These are phyloP conservation scores for Panthera tigris DNA, from an alignment of 2,113 vertebrate species.

Conservation along the genomic window DNA sequence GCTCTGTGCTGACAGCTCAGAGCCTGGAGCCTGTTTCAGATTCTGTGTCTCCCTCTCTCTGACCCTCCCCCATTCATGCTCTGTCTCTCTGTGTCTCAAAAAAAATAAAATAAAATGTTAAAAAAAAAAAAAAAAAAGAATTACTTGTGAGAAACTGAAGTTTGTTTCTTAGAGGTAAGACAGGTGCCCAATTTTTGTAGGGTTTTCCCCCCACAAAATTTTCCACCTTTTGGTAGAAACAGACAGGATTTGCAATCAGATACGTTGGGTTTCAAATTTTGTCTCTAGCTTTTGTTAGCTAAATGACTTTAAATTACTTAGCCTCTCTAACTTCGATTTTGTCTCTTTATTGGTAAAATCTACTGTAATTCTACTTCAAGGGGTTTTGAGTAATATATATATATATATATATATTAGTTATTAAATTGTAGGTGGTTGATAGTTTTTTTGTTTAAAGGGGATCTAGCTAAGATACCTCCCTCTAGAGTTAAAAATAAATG, in stretches of 20 bases:
- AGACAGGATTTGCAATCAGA: neutral
- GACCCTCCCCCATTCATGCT: too few species aligned
- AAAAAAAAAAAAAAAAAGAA: neutral
- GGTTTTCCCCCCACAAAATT: neutral
- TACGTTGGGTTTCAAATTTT: neutral
- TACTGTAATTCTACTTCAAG: neutral
- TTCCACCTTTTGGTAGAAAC: neutral
- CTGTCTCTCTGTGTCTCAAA: too few species aligned
- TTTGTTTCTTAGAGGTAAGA: neutral
- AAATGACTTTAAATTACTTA: neutral
- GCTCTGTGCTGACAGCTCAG: too few species aligned
- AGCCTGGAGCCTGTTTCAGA: too few species aligned
- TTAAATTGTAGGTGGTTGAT: neutral
- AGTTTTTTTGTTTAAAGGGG: constrained; percentile 16
- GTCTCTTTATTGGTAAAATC: neutral
- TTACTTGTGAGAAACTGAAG: neutral
- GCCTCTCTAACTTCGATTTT: neutral
- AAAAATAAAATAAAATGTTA: too few species aligned
- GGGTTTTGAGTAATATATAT: neutral
- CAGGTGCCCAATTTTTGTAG: neutral
- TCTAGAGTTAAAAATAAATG: constrained; percentile 37
- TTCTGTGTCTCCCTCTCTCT: too few species aligned
- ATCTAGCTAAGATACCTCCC: neutral
- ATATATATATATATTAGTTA: neutral
- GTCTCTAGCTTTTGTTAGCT: neutral